These are phyloP conservation scores for Boleophthalmus pectinirostris DNA, from an alignment of 2,113 vertebrate species.

Conservation along the genomic window DNA sequence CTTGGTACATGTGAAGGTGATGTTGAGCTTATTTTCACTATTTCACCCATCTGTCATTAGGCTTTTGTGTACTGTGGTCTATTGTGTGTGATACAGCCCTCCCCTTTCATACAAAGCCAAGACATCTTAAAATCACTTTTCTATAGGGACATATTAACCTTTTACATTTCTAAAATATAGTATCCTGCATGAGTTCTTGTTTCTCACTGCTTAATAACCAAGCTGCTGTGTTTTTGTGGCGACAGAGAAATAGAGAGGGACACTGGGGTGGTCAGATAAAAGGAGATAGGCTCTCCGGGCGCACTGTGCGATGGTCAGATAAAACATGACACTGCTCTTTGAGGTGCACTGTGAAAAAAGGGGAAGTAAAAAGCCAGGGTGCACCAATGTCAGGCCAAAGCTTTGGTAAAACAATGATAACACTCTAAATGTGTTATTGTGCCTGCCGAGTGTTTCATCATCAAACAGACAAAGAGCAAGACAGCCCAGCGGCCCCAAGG, in stretches of 20 bases:
- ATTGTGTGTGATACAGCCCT: slow-evolving; percentile 24
- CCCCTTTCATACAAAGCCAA: slow-evolving; percentile 25
- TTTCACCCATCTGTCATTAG: slow-evolving; percentile 34
- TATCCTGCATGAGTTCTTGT: slow-evolving; percentile 23
- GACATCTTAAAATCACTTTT: slow-evolving; percentile 48
- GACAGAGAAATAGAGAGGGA: slow-evolving; percentile 55
- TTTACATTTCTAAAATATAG: slow-evolving; percentile 46
- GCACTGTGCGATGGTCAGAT: slow-evolving; percentile 68
- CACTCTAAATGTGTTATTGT: slow-evolving; percentile 57
- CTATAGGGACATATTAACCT: slow-evolving; percentile 52
- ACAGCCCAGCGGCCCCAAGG: slow-evolving; percentile 19
- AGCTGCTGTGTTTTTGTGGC: slow-evolving; percentile 28
- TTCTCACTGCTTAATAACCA: slow-evolving; percentile 9
- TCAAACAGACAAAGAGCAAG: slow-evolving; percentile 45
- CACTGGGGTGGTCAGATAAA: slow-evolving; percentile 67
- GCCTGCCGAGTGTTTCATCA: slow-evolving; percentile 56
- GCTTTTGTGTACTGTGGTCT: slow-evolving; percentile 44
- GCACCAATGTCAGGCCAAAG: slow-evolving; percentile 57
- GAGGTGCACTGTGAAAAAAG: slow-evolving; percentile 62
- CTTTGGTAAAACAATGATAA: slow-evolving; percentile 67
- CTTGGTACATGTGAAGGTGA: slow-evolving; percentile 49
- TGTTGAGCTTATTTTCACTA: slow-evolving; percentile 41
- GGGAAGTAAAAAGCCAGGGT: slow-evolving; percentile 41
- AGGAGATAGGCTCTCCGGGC: slow-evolving; percentile 54
- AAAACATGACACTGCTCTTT: slow-evolving; percentile 72